Base-by-base conservation (phyloP, 2,888 invertebrate species). In the Mylabris sibirica region DNA sequence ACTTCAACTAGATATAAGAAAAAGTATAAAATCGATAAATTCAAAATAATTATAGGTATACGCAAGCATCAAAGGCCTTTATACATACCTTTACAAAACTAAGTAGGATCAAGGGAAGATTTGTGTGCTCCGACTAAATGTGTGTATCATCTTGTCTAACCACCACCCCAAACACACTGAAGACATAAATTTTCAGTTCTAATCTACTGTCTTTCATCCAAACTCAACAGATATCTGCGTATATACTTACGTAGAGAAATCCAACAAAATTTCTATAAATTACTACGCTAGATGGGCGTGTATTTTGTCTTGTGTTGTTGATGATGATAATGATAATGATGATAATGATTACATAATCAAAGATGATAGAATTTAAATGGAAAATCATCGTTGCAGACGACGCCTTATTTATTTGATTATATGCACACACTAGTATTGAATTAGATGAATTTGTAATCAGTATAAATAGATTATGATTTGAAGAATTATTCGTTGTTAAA, bases 131-230 rank as follows among this genome's bases (percentile, higher is more conserved):
- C 8, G 17, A 57, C 2, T 12, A 8, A 49, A 8, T 49, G 44
- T 49, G 24, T 49, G 20, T 20, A 20, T 20, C 12, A 17, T 49
- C 49, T 20, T 49, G 20, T 49, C n/a, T 49, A 8, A 24, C 57
- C 24, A 24, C 57, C 57, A 22, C 12, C 9, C 3, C 20, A 49
- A 6, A 20, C 3, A 41, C n/a, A 41, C 6, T n/a, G 6, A 20
- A 57, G 57, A 57, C 57, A 57, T 57, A 57, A 57, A 57, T 57
- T 57, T 57, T 24, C 24, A 24, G 11, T 57, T 57, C 12, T 24
- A 57, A 24, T 20, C 57, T 53, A 53, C 57, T 6, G 57, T 24
- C 57, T 22, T 57, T 53, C 20, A 53, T 11, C 11, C 20, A 22
- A n/a, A 24, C 57, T 22, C 24, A 22, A 24, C 24, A 57, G 49